phyloP scores from a whole-genome alignment of 2,888 invertebrate genomes.

The Euspilapteryx auroguttella region DNA sequence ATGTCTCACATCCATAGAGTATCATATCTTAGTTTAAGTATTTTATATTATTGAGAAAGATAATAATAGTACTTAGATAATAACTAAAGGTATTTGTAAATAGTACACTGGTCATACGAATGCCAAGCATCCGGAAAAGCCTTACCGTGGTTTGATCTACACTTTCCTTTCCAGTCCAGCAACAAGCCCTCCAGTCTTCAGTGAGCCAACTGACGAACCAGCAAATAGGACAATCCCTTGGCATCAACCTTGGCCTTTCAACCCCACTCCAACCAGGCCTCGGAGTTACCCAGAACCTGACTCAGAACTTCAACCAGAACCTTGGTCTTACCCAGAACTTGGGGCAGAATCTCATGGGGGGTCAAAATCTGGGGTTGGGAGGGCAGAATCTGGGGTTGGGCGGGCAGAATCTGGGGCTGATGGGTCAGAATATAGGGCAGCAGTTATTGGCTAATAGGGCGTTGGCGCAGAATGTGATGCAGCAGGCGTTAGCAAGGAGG shows the following conservation, averaged over 20 bases:
- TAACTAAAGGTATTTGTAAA: too few relatives aligned
- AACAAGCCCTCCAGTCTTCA: slow-evolving; percentile 30
- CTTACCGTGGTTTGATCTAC: too few relatives aligned
- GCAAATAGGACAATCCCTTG: slow-evolving; percentile 22
- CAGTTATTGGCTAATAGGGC: slow-evolving; percentile 29
- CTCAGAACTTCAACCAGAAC: slow-evolving; percentile 32
- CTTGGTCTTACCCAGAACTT: slow-evolving; percentile 16
- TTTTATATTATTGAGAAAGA: too few relatives aligned
- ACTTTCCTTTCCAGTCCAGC: slow-evolving; percentile 23
- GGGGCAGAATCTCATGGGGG: slow-evolving; percentile 21
- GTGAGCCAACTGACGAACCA: slow-evolving; percentile 22
- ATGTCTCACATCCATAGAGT: too few relatives aligned
- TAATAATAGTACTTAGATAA: too few relatives aligned
- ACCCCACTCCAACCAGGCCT: slow-evolving; percentile 9
- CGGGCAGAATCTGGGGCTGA: slow-evolving; percentile 30
- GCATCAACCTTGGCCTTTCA: slow-evolving; percentile 21
- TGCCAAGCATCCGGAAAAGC: too few relatives aligned
- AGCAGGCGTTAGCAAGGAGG: slow-evolving; percentile 36
- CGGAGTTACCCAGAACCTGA: slow-evolving; percentile 7
- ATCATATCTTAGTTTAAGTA: too few relatives aligned
- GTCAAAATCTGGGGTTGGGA: slow-evolving; percentile 12
- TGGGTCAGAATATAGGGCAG: slow-evolving; percentile 34
- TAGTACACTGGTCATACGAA: too few relatives aligned
- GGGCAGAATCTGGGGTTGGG: slow-evolving; percentile 13
- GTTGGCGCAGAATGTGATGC: slow-evolving; percentile 30